Conservation (phyloP, 1,140 invertebrate genomes). For the Drosophila burlai region DNA sequence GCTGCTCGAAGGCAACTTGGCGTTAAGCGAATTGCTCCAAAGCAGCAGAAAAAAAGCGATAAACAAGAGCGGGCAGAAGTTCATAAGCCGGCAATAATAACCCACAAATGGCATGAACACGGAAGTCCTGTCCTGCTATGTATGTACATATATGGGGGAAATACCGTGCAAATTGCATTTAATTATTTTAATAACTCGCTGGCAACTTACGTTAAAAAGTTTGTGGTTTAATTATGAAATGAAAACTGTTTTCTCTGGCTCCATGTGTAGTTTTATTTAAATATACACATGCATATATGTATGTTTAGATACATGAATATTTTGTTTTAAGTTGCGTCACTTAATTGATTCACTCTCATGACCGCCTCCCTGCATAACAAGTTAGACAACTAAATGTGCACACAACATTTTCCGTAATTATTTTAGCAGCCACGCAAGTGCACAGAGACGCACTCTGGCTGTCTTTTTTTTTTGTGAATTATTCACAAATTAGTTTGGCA, state of each 20-base stretch:
- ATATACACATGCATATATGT: not conserved
- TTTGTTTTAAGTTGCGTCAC: not conserved
- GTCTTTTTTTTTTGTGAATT: not conserved
- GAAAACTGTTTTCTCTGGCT: not conserved
- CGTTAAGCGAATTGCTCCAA: conserved; percentile 48
- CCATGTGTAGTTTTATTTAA: not conserved
- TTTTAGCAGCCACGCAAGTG: conserved; percentile 33
- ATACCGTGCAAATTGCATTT: not conserved
- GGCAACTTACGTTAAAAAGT: conserved; percentile 4
- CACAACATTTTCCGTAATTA: conserved; percentile 29
- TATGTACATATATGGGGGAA: too few species aligned
- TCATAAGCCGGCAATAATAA: conserved; percentile 12
- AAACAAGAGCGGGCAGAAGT: not conserved
- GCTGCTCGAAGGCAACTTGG: conserved; percentile 37
- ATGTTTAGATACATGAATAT: not conserved
- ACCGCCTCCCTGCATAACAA: conserved; percentile 13
- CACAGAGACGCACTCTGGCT: conserved; percentile 3
- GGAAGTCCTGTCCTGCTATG: not conserved
- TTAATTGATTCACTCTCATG: conserved; percentile 21
- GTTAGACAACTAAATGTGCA: conserved; percentile 19
- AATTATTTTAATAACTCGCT: conserved; percentile 3
- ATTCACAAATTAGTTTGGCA: conserved; percentile 42
- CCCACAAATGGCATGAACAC: conserved; percentile 8
- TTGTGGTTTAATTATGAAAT: conserved; percentile 2
- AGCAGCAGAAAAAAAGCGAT: conserved; percentile 4